Evolutionary conservation across 1,140 invertebrate species (phyloP), one percentile per base, ranked within the genome.

Genomic region (Gryon sp.): DNA sequence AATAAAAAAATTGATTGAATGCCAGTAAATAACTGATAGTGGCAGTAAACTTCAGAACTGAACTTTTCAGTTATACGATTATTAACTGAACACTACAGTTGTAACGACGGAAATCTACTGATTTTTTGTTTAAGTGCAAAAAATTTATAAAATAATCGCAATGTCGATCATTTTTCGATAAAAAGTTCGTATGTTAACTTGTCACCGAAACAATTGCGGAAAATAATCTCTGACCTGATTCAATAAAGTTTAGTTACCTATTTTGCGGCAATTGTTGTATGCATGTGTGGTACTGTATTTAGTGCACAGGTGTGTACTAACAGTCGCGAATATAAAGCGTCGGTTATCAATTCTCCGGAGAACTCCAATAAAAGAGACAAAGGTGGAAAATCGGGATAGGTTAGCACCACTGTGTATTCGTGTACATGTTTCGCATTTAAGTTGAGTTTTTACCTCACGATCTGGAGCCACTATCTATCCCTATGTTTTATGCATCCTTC

Each of bases 401-500:
- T 76, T 76, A 68, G 52, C 43, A 14, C 55, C 20, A 24, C 57
- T 43, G 63, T 70, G 41, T 73, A 76, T 76, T 69, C 55, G 45
- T 72, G 68, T 68, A 55, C 72, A 72, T 41, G 72, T 57, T 50
- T 62, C 59, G 53, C 55, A 76, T 72, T 79, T 43, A 68, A 65
- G 50, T 36, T 30, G 40, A 74, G 57, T 79, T 79, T 79, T 79
- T 79, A 63, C 59, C 68, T 57, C 52, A 50, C 57, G 65, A 66
- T 65, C 26, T 24, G 38, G 41, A 48, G 45, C 55, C 63, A 62
- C 73, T 76, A 74, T 79, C 78, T 76, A 66, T 76, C 41, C 63
- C 74, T 65, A 74, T 76, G 74, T 80, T 80, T 76, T 76, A 80
- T 76, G 65, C 78, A 77, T 77, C 65, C 65, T 69, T 69, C 60